Base-by-base conservation (phyloP, 1,140 invertebrate genomes). In the Caerostris darwini region DNA sequence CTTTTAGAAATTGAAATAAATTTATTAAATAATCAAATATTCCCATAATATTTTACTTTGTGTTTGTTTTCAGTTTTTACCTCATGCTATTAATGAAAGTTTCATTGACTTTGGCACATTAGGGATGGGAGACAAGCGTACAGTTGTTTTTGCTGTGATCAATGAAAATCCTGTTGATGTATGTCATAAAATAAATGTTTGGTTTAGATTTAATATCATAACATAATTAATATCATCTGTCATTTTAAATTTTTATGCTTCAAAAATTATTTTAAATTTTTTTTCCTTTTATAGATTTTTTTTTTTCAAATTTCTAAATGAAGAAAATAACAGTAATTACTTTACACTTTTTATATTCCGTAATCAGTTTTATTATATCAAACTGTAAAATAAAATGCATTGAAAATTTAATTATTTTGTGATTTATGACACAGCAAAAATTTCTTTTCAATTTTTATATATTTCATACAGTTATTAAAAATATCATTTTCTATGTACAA, bases 131-230 rank as follows among this genome's bases (percentile, higher is more conserved):
- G 97, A 97, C 64, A 96, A 97, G 88, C 97, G 97, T 94, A 97
- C 97, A 95, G 97, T 97, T 59, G 97, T 97, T 95, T 98, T 98
- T 96, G 97, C 97, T 56, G 95, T 98, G n/a, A 96, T 97, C 93
- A 98, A 98, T 96, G 96, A 97, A 94, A 98, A 98, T 96, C 98
- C 98, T 19, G 97, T 98, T 50, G 97, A 97, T 95, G 97, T 98
- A 94, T 96, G 96, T 64, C 19, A 71, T 7, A 10, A 17, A 17
- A 56, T 61, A 56, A 61, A 61, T 64, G 61, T 17, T 64, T 64
- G 61, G 4, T 5, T 64, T 64, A 5, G 12, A 61, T 61, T 34
- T 34, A 34, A 81, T 81, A 81, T 81, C n/a, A 81, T 81, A 12
- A 8, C 10, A 81, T 81, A 81, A 17, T 17, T 81, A 8, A 19